Evolutionary conservation across 2,113 vertebrate genomes (phyloP).

Genomic region (Brevimyrus niger): DNA sequence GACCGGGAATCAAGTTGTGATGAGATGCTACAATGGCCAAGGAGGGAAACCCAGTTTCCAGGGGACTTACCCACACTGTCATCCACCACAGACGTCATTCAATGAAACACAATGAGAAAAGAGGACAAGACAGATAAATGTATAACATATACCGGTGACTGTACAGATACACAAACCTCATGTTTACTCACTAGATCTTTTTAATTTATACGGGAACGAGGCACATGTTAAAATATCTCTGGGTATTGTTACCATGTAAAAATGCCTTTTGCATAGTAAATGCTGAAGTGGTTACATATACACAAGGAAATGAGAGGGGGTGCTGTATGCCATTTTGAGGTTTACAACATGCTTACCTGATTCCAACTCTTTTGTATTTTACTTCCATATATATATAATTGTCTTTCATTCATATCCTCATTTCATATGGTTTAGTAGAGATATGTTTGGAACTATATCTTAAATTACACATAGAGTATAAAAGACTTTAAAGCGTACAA

Average conservation of each 20-base stretch:
- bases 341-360: neutral
- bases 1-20: neutral
- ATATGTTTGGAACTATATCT: conserved; percentile 13
- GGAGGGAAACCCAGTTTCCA: neutral
- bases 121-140: neutral
- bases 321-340: neutral
- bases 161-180: conserved; percentile 2
- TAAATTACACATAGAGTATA: conserved; percentile 19
- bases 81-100: neutral
- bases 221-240: neutral
- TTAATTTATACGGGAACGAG: conserved; percentile 16
- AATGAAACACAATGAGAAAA: neutral
- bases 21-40: neutral
- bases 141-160: neutral
- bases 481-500: conserved; percentile 6
- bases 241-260: conserved; percentile 18
- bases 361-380: conserved; percentile 9
- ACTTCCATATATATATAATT: conserved; percentile 4
- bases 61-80: neutral
- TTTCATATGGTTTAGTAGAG: conserved; percentile 12
- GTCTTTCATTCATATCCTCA: conserved; percentile 12
- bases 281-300: neutral
- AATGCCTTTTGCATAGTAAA: conserved; percentile 4
- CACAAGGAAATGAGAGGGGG: neutral
- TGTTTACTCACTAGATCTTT: conserved; percentile 7